These are phyloP conservation scores for Piaya cayana DNA, from an alignment of 2,113 vertebrate genomes.

Conservation along the genomic window DNA sequence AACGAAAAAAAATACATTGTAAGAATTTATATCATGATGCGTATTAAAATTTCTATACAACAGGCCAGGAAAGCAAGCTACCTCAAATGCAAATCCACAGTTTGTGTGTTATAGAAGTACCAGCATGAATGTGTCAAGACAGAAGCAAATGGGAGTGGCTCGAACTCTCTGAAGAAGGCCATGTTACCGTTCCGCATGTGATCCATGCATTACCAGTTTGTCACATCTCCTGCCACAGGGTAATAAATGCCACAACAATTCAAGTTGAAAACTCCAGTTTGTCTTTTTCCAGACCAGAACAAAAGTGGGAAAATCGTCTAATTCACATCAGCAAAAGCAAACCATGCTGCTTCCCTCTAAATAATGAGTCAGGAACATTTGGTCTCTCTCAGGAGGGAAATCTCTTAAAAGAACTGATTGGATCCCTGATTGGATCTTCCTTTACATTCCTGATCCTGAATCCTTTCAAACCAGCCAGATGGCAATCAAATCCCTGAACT, in stretches of 20 bases:
- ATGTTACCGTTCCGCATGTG: not conserved
- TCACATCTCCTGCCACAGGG: not conserved
- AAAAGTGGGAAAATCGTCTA: fast-evolving
- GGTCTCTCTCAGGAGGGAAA: not conserved
- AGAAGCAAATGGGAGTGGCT: not conserved
- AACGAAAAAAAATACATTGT: not conserved
- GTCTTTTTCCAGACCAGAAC: not conserved
- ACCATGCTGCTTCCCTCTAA: not conserved
- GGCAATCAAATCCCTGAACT: not conserved
- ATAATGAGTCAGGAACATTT: not conserved
- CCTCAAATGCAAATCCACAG: not conserved
- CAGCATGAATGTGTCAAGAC: not conserved
- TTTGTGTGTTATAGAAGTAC: not conserved
- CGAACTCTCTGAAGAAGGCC: not conserved
- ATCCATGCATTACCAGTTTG: not conserved
- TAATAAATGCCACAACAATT: not conserved
- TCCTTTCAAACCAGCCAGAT: not conserved
- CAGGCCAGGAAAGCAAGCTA: not conserved
- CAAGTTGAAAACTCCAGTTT: not conserved
- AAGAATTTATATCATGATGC: not conserved
- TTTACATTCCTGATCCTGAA: not conserved
- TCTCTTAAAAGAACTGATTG: not conserved
- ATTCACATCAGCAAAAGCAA: not conserved
- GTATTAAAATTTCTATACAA: not conserved
- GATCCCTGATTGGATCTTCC: not conserved